These are phyloP conservation scores for Salvelinus alpinus DNA, from an alignment of 2,113 vertebrate genomes.

Conservation along the genomic window DNA sequence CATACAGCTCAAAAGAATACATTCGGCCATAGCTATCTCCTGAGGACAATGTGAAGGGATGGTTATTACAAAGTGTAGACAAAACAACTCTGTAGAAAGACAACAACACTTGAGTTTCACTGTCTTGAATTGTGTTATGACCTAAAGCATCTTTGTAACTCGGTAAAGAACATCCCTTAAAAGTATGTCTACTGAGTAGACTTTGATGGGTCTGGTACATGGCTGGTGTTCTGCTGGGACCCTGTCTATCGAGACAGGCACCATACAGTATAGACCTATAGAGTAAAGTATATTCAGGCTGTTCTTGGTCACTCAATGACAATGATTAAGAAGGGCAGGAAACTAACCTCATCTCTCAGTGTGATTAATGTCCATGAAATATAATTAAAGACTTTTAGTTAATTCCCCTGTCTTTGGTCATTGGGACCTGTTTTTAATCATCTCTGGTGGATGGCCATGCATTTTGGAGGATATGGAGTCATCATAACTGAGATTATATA, in stretches of 20 bases:
- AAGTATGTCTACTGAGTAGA: background rate
- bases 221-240: background rate
- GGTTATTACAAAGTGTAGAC: too few species aligned
- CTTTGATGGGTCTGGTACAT: background rate
- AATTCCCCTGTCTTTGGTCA: conserved; percentile 72
- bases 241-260: background rate
- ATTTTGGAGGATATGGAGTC: conserved; percentile 23
- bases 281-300: conserved; percentile 7
- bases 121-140: too few species aligned
- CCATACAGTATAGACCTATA: too few species aligned
- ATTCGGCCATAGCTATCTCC: too few species aligned
- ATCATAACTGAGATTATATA: background rate
- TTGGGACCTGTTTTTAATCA: conserved; percentile 72
- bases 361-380: conserved; percentile 75
- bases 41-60: too few species aligned
- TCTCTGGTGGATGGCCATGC: conserved; percentile 56
- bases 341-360: conserved; percentile 72
- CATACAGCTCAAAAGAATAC: too few species aligned
- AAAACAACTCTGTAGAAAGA: too few species aligned
- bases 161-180: too few species aligned
- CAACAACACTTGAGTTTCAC: too few species aligned
- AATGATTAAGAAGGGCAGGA: conserved; percentile 75
- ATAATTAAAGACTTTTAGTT: conserved; percentile 80
- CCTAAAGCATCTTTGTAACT: too few species aligned
- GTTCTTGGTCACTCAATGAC: conserved; percentile 50